Evolutionary conservation across 1,140 invertebrate genomes (phyloP).

Genomic region (Drosophila grimshawi): DNA sequence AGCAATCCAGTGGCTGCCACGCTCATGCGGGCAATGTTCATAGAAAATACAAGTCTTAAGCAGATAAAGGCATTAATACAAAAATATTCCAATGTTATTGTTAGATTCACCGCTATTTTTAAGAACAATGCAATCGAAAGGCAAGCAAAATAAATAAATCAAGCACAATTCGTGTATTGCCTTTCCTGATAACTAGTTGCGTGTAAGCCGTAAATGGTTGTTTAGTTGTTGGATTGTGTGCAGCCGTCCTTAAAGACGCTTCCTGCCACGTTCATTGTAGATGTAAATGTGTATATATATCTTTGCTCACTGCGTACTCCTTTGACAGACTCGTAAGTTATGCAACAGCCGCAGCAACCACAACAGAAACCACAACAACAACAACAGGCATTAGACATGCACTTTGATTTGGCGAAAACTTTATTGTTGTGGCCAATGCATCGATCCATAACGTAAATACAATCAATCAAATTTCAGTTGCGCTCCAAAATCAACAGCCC

Average conservation of each 20-base stretch:
- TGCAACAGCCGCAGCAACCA: slow-evolving; percentile 63
- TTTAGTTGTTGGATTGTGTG: slow-evolving; percentile 13
- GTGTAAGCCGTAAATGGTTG: slow-evolving; percentile 41
- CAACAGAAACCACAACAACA: slow-evolving; percentile 49
- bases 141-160: too few relatives aligned
- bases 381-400: slow-evolving; percentile 72
- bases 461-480: slow-evolving; percentile 64
- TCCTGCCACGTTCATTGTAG: slow-evolving; percentile 40
- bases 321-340: slow-evolving; percentile 71
- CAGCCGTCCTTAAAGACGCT: slow-evolving; percentile 34
- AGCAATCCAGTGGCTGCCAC: slow-evolving; percentile 42
- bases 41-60: neutral
- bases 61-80: neutral
- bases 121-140: too few relatives aligned
- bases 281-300: neutral
- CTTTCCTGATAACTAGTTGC: neutral
- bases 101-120: too few relatives aligned
- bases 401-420: slow-evolving; percentile 69
- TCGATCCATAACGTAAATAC: slow-evolving; percentile 31
- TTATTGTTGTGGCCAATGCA: slow-evolving; percentile 55
- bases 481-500: slow-evolving; percentile 42
- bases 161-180: neutral
- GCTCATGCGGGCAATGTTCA: slow-evolving; percentile 48
- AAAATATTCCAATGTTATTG: neutral
- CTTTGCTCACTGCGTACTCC: slow-evolving; percentile 19